A percentile compares a stretch with the other conserved stretches of the same genome.
phyloP scores from a whole-genome alignment of 1,140 invertebrate genomes.

The Potamilus streckersoni region DNA sequence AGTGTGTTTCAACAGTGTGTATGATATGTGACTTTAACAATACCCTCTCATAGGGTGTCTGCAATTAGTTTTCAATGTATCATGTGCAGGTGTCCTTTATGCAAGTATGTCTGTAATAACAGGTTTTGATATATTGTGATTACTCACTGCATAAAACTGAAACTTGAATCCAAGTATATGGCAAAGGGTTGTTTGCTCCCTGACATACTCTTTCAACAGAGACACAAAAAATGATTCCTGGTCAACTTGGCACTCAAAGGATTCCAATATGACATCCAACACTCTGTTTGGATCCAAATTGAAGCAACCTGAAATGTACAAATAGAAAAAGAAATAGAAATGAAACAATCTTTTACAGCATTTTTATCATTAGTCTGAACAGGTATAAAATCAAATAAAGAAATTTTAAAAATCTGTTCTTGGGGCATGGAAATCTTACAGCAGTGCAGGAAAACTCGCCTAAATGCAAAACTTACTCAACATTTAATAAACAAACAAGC shows the following conservation, averaged over 20 bases:
- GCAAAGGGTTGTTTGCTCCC: conserved; percentile 78
- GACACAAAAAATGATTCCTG: conserved; percentile 63
- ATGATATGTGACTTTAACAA: too few species aligned
- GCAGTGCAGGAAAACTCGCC: too few species aligned
- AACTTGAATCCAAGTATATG: conserved; percentile 97
- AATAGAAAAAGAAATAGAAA: background rate
- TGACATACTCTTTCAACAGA: conserved; percentile 72
- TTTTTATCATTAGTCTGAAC: background rate
- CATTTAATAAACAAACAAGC: too few species aligned
- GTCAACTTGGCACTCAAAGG: conserved; percentile 89
- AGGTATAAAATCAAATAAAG: too few species aligned
- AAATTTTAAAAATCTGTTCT: too few species aligned
- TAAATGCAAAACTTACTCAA: too few species aligned
- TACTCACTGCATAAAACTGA: conserved; percentile 76
- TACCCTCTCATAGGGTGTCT: too few species aligned
- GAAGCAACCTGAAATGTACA: conserved; percentile 86
- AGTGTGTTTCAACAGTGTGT: too few species aligned
- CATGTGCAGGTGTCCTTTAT: background rate
- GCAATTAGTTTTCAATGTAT: background rate
- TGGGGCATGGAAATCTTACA: too few species aligned
- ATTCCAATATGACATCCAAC: conserved; percentile 95
- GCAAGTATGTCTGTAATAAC: too few species aligned
- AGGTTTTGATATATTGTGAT: background rate
- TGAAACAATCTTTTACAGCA: background rate
- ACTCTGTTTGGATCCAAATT: conserved; percentile 99